A percentile compares a stretch with the other conserved stretches of the same genome.
phyloP scores from a whole-genome alignment of 2,888 invertebrate species.

The Microctonus brassicae region DNA sequence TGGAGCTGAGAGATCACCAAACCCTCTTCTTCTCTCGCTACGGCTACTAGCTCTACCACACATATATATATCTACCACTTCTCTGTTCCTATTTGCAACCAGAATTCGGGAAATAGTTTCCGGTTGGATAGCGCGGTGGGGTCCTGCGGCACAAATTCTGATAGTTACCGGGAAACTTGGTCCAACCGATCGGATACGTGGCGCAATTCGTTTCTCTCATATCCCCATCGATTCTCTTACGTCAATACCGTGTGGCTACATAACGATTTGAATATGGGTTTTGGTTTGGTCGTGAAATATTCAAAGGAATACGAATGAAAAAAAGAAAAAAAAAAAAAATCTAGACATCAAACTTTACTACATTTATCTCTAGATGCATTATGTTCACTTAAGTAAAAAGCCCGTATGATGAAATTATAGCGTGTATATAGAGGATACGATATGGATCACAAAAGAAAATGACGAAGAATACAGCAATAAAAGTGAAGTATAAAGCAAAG shows the following conservation, averaged over 20 bases:
- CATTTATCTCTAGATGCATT: neutral
- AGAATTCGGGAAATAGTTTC: slow-evolving; percentile 47
- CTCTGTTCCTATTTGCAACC: slow-evolving; percentile 19
- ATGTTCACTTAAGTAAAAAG: neutral
- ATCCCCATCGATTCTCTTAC: neutral
- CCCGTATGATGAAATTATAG: neutral
- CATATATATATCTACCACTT: slow-evolving; percentile 8
- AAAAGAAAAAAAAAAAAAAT: neutral
- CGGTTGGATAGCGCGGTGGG: slow-evolving; percentile 42
- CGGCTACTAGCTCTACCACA: neutral
- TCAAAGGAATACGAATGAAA: neutral
- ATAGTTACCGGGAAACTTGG: slow-evolving; percentile 40
- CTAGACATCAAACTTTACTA: slow-evolving; percentile 17
- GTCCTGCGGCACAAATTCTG: slow-evolving; percentile 39
- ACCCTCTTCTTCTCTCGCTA: slow-evolving; percentile 1
- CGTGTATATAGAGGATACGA: neutral
- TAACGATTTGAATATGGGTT: neutral
- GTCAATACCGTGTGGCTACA: neutral
- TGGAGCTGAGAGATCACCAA: slow-evolving; percentile 54
- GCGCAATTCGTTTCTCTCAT: slow-evolving; percentile 25
- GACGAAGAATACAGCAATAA: neutral
- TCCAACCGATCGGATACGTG: slow-evolving; percentile 39
- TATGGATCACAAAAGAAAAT: slow-evolving; percentile 2
- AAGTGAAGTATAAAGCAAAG: slow-evolving; percentile 25
- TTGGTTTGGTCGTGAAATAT: neutral